Evolutionary conservation across 2,113 vertebrate species (phyloP), one percentile per base, ranked within the genome.

Genomic region (Puma concolor): DNA sequence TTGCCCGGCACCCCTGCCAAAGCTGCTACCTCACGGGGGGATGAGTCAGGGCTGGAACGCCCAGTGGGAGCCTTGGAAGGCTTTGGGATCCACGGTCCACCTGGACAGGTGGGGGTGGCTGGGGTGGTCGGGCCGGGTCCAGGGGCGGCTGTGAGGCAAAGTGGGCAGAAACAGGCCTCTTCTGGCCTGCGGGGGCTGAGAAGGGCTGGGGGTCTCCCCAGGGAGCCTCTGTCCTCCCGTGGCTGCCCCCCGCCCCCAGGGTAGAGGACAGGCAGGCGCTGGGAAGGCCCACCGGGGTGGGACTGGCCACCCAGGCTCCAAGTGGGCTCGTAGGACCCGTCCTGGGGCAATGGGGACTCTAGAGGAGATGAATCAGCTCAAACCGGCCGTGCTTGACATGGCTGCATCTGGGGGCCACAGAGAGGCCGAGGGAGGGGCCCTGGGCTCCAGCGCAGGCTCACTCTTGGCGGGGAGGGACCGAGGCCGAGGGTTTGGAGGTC

Each of bases 31-130:
- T 94, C 95, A 80, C 36, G 88, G 10, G 67, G 11, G 48, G 36
- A 57, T 95, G 97, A 97, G 76, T 98, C 95, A 94, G 88, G 91
- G 27, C 76, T 93, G 85, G 88, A 60, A 91, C 13, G 41, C 82
- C 95, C 67, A 13, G 17, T 1, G 21, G 4, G 41, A 96, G 52
- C 44, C 87, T 71, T 57, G 76, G 83, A 44, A 90, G 52, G 79
- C 44, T 79, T 38, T 57, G 63, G 57, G 57, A 76, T 14, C 60
- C 77, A 50, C 6, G 25, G 29, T 21, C 66, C 29, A 95, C 85
- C 92, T 85, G 89, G 71, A 29, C 7, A 60, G 85, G 82, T 93
- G 7, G 33, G 54, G 25, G 44, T 33, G 27, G 52, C 11, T 33
- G 31, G n/a, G 17, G 19, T 63, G 13, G 44, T 44, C 48, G 5